Base-by-base conservation (phyloP, 1,140 invertebrate genomes). In the Drosophila leontia region DNA sequence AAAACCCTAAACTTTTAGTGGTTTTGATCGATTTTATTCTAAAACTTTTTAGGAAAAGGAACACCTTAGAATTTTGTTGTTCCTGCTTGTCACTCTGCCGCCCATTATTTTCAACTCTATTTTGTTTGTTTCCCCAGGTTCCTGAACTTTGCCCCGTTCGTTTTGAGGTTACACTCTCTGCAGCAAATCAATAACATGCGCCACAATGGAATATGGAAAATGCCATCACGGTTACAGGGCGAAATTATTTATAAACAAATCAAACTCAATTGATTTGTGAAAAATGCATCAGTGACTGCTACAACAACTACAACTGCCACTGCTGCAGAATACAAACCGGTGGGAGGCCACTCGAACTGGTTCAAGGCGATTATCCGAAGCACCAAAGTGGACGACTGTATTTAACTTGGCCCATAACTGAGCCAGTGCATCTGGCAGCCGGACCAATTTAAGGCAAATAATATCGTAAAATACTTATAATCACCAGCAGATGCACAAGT, bases 231-330 rank as follows among this genome's bases (percentile, higher is more conserved):
- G 26, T 65, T 58, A 45, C 58, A 60, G 60, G 44, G 34, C 47
- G 29, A 34, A 51, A 71, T 75, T 64, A 62, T 71, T 82, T 78
- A 67, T 60, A 82, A 83, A 77, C 76, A 88, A 87, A 83, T 83
- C 60, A 80, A 72, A 77, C 51, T 51, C 84, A 88, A 87, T 87
- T 88, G 84, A 53, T n/a, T 55, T 62, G 50, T 80, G 39, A 59
- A 75, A 69, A 58, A 75, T 80, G 59, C 64, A 72, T 50, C 48
- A 57, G 13, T n/a, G 39, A 57, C 2, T 50, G 41, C n/a, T 56
- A 7, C 47, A 48, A 45, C 42, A 45, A 26, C 23, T 29, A n/a
- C 26, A 50, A 29, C 11, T 15, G 12, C 39, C 39, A 34, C 8
- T 34, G 39, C 17, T 23, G 15, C 19, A 56, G 48, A 62, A n/a